These are phyloP conservation scores for Harpalus rubripes DNA, from an alignment of 2,888 invertebrate genomes.

Conservation along the genomic window DNA sequence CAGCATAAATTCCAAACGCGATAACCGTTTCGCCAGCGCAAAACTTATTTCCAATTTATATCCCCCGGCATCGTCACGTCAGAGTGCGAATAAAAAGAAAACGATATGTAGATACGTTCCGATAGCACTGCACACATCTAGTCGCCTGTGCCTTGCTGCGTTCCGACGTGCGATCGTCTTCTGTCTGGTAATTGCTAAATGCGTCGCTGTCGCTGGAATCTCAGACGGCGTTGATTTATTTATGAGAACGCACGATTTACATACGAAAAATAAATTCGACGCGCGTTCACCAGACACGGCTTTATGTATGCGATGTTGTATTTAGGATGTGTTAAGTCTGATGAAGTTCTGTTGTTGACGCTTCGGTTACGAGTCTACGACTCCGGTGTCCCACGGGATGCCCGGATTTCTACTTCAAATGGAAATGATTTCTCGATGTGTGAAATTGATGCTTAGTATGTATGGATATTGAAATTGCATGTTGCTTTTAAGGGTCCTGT, in stretches of 20 bases:
- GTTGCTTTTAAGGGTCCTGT: constrained; percentile 47
- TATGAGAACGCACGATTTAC: constrained; percentile 52
- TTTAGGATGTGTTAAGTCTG: constrained; percentile 50
- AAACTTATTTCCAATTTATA: constrained; percentile 60
- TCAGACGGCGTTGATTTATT: constrained; percentile 51
- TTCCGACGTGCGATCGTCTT: constrained; percentile 38
- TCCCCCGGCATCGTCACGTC: constrained; percentile 55
- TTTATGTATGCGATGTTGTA: constrained; percentile 21
- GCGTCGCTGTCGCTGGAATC: constrained; percentile 41
- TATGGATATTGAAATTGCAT: constrained; percentile 51
- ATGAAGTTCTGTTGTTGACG: constrained; percentile 46
- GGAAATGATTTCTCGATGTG: constrained; percentile 54
- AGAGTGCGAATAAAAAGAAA: constrained; percentile 53
- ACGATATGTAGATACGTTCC: constrained; percentile 59
- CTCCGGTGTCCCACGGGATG: constrained; percentile 1
- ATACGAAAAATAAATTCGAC: constrained; percentile 47
- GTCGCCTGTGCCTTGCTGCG: constrained; percentile 14
- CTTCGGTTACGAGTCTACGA: background rate
- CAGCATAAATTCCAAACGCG: constrained; percentile 57
- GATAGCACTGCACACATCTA: constrained; percentile 28
- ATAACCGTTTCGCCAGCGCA: constrained; percentile 56
- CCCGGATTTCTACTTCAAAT: constrained; percentile 40
- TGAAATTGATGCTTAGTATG: constrained; percentile 56
- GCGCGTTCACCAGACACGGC: constrained; percentile 11
- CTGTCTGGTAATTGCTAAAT: constrained; percentile 53